Evolutionary conservation across 2,113 vertebrate genomes (phyloP).

Genomic region (Mungos mungo): DNA sequence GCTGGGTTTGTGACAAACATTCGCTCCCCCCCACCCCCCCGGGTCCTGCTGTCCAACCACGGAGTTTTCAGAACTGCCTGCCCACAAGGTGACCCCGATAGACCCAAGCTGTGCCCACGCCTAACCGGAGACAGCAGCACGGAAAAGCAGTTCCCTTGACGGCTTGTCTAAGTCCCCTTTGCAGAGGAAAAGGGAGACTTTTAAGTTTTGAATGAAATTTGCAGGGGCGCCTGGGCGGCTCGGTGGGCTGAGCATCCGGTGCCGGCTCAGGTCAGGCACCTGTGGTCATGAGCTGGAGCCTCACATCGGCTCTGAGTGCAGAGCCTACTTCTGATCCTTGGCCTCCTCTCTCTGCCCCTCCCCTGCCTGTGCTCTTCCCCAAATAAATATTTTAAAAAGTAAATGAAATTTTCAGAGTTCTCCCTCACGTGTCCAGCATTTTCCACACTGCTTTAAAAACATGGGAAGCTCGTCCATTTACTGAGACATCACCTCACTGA

Average conservation of each 20-base stretch:
- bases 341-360: too few relatives aligned
- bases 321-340: too few relatives aligned
- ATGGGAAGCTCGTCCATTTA: accelerated
- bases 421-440: not conserved
- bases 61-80: not conserved
- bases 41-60: not conserved
- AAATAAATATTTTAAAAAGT: too few relatives aligned
- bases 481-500: not conserved
- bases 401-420: not conserved
- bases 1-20: not conserved
- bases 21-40: not conserved
- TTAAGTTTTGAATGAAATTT: not conserved
- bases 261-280: too few relatives aligned
- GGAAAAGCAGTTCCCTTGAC: not conserved
- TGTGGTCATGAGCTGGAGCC: too few relatives aligned
- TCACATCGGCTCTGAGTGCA: too few relatives aligned
- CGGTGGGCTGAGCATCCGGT: too few relatives aligned
- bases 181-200: not conserved
- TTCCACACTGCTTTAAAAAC: not conserved
- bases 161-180: not conserved
- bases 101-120: accelerated
- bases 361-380: too few relatives aligned
- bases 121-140: not conserved
- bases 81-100: accelerated
- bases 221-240: not conserved